Evolutionary conservation across 2,797 vertebrate genomes (phyloP).

Genomic region (Melopsittacus undulatus): DNA sequence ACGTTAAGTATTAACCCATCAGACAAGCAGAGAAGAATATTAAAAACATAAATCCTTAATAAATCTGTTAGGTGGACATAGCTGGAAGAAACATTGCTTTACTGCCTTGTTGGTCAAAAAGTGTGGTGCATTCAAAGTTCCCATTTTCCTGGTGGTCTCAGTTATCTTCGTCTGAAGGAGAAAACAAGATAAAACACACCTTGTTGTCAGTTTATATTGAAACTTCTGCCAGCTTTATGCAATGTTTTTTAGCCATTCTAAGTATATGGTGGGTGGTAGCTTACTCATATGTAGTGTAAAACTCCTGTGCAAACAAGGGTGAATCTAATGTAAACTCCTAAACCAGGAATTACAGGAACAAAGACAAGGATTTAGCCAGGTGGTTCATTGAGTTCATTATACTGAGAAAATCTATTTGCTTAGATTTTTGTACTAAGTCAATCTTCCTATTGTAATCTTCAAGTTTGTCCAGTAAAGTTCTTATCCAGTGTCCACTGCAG

Average conservation of each 20-base stretch:
- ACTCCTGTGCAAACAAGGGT: background rate
- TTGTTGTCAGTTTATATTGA: background rate
- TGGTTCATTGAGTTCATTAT: background rate
- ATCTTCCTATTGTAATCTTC: background rate
- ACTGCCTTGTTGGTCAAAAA: background rate
- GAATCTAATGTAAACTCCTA: slow-evolving; percentile 19
- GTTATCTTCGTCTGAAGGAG: background rate
- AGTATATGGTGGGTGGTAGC: background rate
- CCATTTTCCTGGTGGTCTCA: background rate
- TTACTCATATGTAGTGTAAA: background rate
- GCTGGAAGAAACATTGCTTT: background rate
- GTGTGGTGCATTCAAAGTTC: background rate
- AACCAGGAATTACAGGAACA: slow-evolving; percentile 27
- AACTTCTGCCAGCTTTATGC: background rate
- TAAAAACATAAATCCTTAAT: background rate
- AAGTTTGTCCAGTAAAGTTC: background rate
- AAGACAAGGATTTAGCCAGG: slow-evolving; percentile 22
- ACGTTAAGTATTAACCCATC: background rate
- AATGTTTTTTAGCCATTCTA: background rate
- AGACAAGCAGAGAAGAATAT: background rate
- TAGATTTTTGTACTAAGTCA: background rate
- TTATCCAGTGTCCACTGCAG: background rate
- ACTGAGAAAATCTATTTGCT: slow-evolving; percentile 1
- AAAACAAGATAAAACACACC: background rate
- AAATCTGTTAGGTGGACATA: background rate